Percentiles rank a stretch among this genome's conserved stretches.
Evolutionary conservation across 2,113 vertebrate genomes (phyloP).

Genomic region (Tachysurus fulvidraco): DNA sequence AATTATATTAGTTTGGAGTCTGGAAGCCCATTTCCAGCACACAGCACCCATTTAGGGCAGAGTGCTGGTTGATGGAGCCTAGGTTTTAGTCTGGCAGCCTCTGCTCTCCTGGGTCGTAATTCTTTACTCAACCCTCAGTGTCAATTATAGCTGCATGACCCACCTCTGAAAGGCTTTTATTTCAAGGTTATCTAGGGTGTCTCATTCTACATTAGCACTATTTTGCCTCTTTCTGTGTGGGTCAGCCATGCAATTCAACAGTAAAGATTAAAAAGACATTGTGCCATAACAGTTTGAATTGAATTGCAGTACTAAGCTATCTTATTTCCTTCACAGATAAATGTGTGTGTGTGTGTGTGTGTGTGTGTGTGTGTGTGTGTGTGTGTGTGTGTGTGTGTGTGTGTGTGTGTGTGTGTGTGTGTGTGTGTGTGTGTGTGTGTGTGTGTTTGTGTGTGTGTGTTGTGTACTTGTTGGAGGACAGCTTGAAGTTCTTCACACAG

Average conservation of each 20-base stretch:
- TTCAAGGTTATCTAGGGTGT: constrained; percentile 49
- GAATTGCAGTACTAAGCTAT: constrained; percentile 6
- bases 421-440: neutral
- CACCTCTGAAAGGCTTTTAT: constrained; percentile 47
- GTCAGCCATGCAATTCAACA: constrained; percentile 31
- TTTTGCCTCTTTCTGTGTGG: neutral
- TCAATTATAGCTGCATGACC: constrained; percentile 51
- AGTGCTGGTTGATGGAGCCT: constrained; percentile 36
- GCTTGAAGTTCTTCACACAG: constrained; percentile 1
- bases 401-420: neutral
- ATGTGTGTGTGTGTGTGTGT: neutral
- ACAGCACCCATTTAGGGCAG: constrained; percentile 50
- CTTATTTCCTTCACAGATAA: constrained; percentile 14
- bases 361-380: neutral
- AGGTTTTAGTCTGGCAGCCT: constrained; percentile 13
- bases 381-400: neutral
- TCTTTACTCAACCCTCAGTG: constrained; percentile 45
- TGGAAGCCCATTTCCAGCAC: constrained; percentile 66
- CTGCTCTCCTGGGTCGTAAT: constrained; percentile 30
- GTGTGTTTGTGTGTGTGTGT: neutral
- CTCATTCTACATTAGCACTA: constrained; percentile 17
- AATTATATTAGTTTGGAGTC: constrained; percentile 72
- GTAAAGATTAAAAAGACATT: constrained; percentile 31
- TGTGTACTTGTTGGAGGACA: neutral
- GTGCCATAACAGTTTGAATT: neutral